Conservation (phyloP, 2,797 vertebrate species). For the Mallotus villosus region DNA sequence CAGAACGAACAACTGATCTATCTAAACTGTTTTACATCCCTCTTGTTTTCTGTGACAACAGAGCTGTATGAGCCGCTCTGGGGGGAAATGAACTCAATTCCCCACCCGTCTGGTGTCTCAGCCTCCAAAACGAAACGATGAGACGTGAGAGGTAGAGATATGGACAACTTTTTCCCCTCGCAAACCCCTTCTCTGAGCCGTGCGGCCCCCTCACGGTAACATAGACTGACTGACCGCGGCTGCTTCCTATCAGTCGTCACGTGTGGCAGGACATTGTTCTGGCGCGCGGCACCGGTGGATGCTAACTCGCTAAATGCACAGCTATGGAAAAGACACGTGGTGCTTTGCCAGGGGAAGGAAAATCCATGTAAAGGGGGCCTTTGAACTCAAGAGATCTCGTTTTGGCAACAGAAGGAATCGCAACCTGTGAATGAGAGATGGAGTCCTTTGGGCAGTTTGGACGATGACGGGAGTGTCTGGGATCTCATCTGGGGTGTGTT, state of each 20-base stretch:
- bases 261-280: neutral
- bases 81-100: neutral
- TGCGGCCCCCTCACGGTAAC: neutral
- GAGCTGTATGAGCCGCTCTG: neutral
- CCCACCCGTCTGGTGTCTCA: slow-evolving; percentile 5
- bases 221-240: neutral
- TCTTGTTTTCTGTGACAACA: neutral
- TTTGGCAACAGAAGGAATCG: slow-evolving; percentile 34
- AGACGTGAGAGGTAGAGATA: neutral
- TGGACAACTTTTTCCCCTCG: neutral
- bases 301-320: slow-evolving; percentile 9
- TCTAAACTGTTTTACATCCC: slow-evolving; percentile 4
- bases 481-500: slow-evolving; percentile 28
- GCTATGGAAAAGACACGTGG: slow-evolving; percentile 33
- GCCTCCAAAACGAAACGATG: neutral
- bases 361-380: neutral
- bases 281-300: neutral
- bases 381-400: slow-evolving; percentile 16
- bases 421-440: slow-evolving; percentile 32
- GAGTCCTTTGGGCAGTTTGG: neutral
- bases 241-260: neutral
- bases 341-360: slow-evolving; percentile 3
- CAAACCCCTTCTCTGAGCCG: neutral
- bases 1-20: too few species aligned
- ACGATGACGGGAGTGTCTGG: slow-evolving; percentile 30